phyloP scores from a whole-genome alignment of 2,797 vertebrate genomes.

The Crocidura indochinensis region DNA sequence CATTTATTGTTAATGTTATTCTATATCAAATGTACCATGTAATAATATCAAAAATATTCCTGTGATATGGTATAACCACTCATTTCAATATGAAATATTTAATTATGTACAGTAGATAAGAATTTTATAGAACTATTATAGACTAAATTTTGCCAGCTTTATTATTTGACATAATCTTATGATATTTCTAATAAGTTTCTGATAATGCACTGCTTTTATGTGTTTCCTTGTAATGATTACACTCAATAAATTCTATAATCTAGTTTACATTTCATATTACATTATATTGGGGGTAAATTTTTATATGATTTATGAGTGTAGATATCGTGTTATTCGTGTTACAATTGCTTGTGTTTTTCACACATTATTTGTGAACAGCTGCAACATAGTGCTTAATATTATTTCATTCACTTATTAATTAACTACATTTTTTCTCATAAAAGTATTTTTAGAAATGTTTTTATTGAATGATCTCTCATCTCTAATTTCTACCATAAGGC shows the following conservation, averaged over 20 bases:
- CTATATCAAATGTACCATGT: background rate
- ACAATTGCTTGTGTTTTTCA: constrained; percentile 41
- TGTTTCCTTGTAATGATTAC: constrained; percentile 26
- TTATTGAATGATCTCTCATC: constrained; percentile 74
- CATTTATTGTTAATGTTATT: constrained; percentile 15
- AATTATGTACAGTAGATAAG: background rate
- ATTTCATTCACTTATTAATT: constrained; percentile 80
- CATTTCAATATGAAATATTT: constrained; percentile 17
- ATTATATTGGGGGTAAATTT: constrained; percentile 57
- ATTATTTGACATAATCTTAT: background rate
- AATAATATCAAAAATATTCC: background rate
- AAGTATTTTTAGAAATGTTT: constrained; percentile 80
- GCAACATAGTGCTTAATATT: constrained; percentile 61
- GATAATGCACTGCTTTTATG: background rate
- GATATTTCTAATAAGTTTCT: constrained; percentile 35
- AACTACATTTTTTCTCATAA: constrained; percentile 66
- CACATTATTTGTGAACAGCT: constrained; percentile 52
- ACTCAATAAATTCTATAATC: background rate
- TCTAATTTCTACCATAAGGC: constrained; percentile 80
- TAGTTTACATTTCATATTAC: constrained; percentile 51
- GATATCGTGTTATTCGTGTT: background rate
- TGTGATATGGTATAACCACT: background rate
- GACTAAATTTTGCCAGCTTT: constrained; percentile 13
- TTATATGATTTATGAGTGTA: background rate
- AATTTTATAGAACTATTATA: constrained; percentile 2